Percentiles rank a stretch among this genome's conserved stretches.
phyloP scores from a whole-genome alignment of 2,888 invertebrate genomes.

The Orchestes rusci region DNA sequence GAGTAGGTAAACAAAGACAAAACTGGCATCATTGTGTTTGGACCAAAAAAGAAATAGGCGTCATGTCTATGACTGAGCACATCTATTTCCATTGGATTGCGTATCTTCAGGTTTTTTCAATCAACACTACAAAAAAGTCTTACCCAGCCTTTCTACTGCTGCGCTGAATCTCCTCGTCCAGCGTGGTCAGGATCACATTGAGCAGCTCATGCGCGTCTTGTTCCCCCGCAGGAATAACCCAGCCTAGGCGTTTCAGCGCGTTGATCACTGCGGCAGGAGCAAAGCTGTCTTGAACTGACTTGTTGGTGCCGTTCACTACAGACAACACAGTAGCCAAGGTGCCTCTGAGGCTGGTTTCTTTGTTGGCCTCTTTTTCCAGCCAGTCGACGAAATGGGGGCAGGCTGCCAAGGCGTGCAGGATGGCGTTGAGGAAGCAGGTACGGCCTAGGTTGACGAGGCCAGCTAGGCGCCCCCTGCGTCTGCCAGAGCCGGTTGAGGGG shows the following conservation, averaged over 20 bases:
- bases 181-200: conserved; percentile 79
- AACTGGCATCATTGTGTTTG: too few species aligned
- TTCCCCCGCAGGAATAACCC: conserved; percentile 85
- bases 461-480: conserved; percentile 61
- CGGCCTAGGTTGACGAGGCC: conserved; percentile 88
- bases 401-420: conserved; percentile 84
- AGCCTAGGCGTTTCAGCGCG: conserved; percentile 67
- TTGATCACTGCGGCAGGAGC: conserved; percentile 64
- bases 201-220: conserved; percentile 93
- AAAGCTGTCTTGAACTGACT: conserved; percentile 55
- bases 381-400: conserved; percentile 79
- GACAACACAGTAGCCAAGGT: conserved; percentile 69
- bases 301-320: conserved; percentile 68
- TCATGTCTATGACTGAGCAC: too few species aligned
- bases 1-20: too few species aligned
- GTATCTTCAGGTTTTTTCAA: too few species aligned
- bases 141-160: conserved; percentile 49
- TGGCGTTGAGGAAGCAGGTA: conserved; percentile 88
- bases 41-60: too few species aligned
- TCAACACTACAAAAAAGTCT: too few species aligned
- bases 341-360: conserved; percentile 64
- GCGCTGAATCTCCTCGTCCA: conserved; percentile 75
- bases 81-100: too few species aligned
- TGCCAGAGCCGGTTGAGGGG: conserved; percentile 54
- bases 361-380: conserved; percentile 61